Base-by-base conservation (phyloP, 2,113 vertebrate genomes). In the Ammodytes marinus region DNA sequence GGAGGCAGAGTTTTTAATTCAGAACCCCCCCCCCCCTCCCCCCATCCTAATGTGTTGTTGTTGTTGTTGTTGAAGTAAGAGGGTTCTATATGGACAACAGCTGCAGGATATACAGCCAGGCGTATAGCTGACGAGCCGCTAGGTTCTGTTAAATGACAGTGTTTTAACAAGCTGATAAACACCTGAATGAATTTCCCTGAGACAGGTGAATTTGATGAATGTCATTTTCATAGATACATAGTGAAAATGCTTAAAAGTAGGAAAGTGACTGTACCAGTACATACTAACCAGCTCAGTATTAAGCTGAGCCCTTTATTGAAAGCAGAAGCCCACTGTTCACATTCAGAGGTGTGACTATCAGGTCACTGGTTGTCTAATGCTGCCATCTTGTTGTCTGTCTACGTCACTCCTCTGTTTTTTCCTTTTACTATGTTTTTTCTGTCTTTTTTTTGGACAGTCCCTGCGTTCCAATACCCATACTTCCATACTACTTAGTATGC, bases 321-420 rank as follows among this genome's bases (percentile, higher is more conserved):
- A 4, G 52, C 11, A 2, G 35, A 2, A 13, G 35, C 46, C 59
- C n/a, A 14, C 46, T n/a, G 0, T 39, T 37, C 15, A 4, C 8
- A 17, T 37, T 58, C 47, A 55, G 17, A 47, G 5, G 10, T 11
- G 42, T 37, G 39, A 12, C 1, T 15, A 15, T 39, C 0, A 6
- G 27, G 69, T 14, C 1, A 52, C 49, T 35, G 3, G 60, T 45
- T 61, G 83, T 80, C 55, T 57, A 81, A 55, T 77, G 73, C 83
- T 85, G 78, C 83, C 78, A 77, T 77, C 85, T 87, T 80, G 73
- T 50, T 87, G 77, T 64, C 42, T 67, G 55, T 74, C 17, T 8
- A 6, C 7, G 63, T 59, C 37, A 35, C 19, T 69, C 58, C 43
- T 69, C 57, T 63, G 42, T 9, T 46, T 0, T 37, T 7, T 50